A percentile compares a stretch with the other conserved stretches of the same genome.
Evolutionary conservation across 2,888 invertebrate species (phyloP).

Genomic region (Eumacrocentrus americanus): DNA sequence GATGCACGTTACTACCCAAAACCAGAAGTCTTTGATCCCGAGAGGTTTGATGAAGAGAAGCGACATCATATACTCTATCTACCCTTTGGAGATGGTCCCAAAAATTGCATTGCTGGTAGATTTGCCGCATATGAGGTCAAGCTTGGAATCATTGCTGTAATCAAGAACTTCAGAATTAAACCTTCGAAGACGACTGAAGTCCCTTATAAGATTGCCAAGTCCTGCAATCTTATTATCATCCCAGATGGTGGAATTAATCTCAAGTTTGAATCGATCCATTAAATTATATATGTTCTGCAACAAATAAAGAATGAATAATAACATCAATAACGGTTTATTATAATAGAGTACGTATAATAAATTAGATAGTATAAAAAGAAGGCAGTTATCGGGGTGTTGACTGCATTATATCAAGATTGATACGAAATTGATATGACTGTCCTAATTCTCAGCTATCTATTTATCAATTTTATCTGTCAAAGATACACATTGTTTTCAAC

Average conservation of each 20-base stretch:
- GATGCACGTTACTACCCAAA: conserved; percentile 34
- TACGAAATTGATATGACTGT: too few species aligned
- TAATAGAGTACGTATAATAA: too few species aligned
- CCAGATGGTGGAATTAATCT: not conserved
- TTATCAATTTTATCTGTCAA: too few species aligned
- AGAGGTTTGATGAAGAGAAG: conserved; percentile 32
- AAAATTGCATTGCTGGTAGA: conserved; percentile 39
- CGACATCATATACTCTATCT: conserved; percentile 34
- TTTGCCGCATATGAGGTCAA: not conserved
- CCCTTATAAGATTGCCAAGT: not conserved
- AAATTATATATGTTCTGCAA: too few species aligned
- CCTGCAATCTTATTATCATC: not conserved
- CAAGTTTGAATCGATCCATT: too few species aligned
- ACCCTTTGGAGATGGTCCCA: conserved; percentile 39
- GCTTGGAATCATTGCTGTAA: not conserved
- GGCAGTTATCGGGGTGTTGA: too few species aligned
- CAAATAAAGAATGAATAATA: too few species aligned
- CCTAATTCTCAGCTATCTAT: too few species aligned
- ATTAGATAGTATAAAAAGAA: too few species aligned
- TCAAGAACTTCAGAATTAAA: not conserved
- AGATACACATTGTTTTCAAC: too few species aligned
- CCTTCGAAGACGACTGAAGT: not conserved
- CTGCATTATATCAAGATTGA: too few species aligned
- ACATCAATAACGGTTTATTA: too few species aligned
- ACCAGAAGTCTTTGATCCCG: conserved; percentile 36